Base-by-base conservation (phyloP, 2,113 vertebrate genomes). In the Mystacornis crossleyi region DNA sequence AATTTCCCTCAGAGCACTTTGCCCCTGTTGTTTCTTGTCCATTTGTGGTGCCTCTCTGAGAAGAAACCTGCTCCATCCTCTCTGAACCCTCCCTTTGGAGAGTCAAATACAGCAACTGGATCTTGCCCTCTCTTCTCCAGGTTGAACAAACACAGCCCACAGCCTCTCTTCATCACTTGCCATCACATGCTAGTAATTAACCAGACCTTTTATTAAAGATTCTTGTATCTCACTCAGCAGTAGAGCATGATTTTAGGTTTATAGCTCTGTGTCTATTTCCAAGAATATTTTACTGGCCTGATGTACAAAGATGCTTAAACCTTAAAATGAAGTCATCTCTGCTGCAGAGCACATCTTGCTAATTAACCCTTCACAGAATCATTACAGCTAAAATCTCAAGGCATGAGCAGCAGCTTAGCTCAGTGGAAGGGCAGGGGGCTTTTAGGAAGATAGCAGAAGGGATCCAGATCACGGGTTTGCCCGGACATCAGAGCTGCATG, bases 121-220 rank as follows among this genome's bases (percentile, higher is more conserved):
- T 93, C 43, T 78, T 90, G 55, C 21, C 19, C 24, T 93, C 43
- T 51, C 38, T 83, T 90, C 67, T 89, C 48, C 65, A 74, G 3
- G 8, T 38, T 62, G 64, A 86, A 48, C 31, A 91, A 91, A 86
- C 17, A 51, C 58, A 86, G 50, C 62, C 33, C 1, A 1, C 71
- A 86, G 79, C 72, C 67, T 70, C 79, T 89, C 64, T 91, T 92
- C 86, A 67, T 83, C 17, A 1, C 80, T 92, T 93, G 55, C 80
- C 84, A 54, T 91, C 92, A 90, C 78, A 75, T 93, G 90, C 85
- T 91, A 64, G 72, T 86, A 88, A 94, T 96, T 95, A 93, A 83
- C 40, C 28, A 94, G 73, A 72, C 40, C 51, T 96, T 91, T 88
- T 80, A 88, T 88, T 93, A 93, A 88, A 86, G 88, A 77, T 96